Evolutionary conservation across 1,140 invertebrate species (phyloP), one percentile per base, ranked within the genome.

Genomic region (Papilio machaon): DNA sequence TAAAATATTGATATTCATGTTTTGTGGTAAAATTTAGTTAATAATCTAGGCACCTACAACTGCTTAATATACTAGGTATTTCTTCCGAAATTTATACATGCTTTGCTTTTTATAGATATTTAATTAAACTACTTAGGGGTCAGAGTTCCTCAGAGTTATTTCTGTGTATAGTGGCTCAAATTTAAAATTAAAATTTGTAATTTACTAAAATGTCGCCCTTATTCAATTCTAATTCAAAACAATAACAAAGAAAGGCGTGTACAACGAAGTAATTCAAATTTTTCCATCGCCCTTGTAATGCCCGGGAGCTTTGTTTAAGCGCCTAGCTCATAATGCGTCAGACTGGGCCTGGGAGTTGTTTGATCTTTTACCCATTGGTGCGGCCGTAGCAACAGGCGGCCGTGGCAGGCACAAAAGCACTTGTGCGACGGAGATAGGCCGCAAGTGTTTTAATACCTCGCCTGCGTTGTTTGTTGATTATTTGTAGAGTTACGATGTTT

Each of bases 381-480:
- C 73, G 15, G 17, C 73, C 43, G 17, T 43, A 7, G 73, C 73
- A 2, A 13, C 54, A 8, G 54, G 54, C 54, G 54, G 17, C 73
- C 43, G 8, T 19, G 17, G 73, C 73, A 9, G 4, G 17, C 73
- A 74, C 73, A 74, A 23, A 47, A 46, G 73, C 38, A 15, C 73
- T 43, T 47, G 38, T 74, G 46, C 15, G 73, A 74, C 73, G 46
- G 43, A 74, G 73, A 74, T 74, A 74, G 73, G 73, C 73, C 73
- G 73, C 73, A 74, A 46, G 73, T 47, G 17, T 74, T 74, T 74
- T 74, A 74, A 74, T 46, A 46, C 73, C 73, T 46, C 73, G 73
- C 38, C 38, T 11, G 15, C 17, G 38, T 74, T 74, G 73, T 74
- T 43, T 74, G 73, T 74, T 74, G 73, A 74, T 46, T 19, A 74